Conservation (phyloP, 2,113 vertebrate genomes). For the Amazona guildingii region DNA sequence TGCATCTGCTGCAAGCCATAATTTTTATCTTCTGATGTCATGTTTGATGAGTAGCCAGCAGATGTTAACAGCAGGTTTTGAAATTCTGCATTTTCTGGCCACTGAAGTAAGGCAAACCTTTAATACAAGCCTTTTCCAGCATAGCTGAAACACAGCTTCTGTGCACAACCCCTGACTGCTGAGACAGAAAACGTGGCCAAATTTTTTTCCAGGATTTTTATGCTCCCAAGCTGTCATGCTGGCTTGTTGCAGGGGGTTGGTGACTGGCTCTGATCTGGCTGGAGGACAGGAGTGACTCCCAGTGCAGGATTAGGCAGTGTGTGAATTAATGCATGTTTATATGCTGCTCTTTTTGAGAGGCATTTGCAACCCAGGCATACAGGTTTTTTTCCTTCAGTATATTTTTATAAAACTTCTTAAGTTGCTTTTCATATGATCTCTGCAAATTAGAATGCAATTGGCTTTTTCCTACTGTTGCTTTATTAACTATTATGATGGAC, state of each 20-base stretch:
- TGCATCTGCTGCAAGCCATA: not conserved
- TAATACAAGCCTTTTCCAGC: not conserved
- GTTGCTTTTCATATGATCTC: not conserved
- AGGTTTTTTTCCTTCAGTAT: not conserved
- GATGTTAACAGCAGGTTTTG: not conserved
- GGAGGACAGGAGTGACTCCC: not conserved
- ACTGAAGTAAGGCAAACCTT: not conserved
- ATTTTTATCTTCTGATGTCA: not conserved
- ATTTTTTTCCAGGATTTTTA: not conserved
- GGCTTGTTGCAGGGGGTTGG: not conserved
- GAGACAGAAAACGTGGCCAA: fast-evolving
- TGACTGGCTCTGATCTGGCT: not conserved
- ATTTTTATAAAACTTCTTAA: not conserved
- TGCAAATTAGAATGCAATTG: not conserved
- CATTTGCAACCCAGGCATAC: not conserved
- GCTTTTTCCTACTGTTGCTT: not conserved
- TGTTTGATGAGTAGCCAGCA: not conserved
- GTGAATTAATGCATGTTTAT: fast-evolving
- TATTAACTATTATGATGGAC: not conserved
- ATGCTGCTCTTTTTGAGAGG: not conserved
- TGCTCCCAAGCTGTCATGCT: not conserved
- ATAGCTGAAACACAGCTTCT: fast-evolving
- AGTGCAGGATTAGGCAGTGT: not conserved
- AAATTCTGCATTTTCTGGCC: not conserved
- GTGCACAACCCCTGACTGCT: not conserved